Evolutionary conservation across 2,113 vertebrate genomes (phyloP), one percentile per base, ranked within the genome.

Genomic region (Hydrolagus affinis): DNA sequence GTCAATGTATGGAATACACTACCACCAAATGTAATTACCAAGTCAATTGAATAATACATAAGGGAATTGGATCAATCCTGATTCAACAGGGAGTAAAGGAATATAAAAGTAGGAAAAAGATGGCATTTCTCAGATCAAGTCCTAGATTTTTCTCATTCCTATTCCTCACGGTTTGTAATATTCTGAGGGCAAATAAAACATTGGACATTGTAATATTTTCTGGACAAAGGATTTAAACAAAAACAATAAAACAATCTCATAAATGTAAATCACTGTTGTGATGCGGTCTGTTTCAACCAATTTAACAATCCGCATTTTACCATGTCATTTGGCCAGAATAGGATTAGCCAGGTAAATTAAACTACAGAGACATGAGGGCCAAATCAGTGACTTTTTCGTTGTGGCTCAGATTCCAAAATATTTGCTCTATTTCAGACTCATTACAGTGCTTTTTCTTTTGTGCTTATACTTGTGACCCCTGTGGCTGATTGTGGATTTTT

Each of bases 291-390:
- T 88, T 90, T 91, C 30, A n/a, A 75, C 92, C 89, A 88, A 92
- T 93, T 92, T 92, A 92, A 92, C 93, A 92, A 94, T 91, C 90
- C 88, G 91, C 90, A 94, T 93, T 93, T 92, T 92, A 89, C 91
- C 92, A 91, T 89, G 91, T 93, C 93, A 93, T 92, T 93, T 94
- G 91, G 91, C 89, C 88, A 89, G 92, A 93, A 94, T 92, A 91
- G 90, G 91, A 93, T 92, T 92, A 92, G 89, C 90, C 0, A 25
- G 88, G 87, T 89, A 88, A 90, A 92, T 89, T 92, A 90, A 87
- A 88, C 91, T 56, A 87, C 88, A 90, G 90, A 90, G 89, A 88
- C 85, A 89, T 87, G 90, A 86, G 86, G 6, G 89, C 62, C 23
- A 30, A 68, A 32, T 10, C 25, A 83, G 21, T 83, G 17, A 19